These are phyloP conservation scores for Pterocles orientalis DNA, from an alignment of 2,113 vertebrate species.

Conservation along the genomic window DNA sequence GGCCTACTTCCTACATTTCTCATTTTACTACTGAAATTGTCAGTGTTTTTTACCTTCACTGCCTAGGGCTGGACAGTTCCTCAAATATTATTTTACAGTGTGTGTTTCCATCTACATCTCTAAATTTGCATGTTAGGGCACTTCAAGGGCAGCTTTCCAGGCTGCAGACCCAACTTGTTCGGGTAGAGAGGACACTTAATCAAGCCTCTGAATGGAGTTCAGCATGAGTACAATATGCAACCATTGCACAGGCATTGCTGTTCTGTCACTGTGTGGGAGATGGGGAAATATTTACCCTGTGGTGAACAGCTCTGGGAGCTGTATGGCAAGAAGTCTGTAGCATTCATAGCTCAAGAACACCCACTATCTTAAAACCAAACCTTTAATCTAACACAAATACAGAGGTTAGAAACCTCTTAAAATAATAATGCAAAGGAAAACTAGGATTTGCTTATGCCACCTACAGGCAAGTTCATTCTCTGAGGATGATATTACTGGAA, in stretches of 20 bases:
- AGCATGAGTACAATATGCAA: accelerated
- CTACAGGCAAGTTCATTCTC: not conserved
- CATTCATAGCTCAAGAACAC: not conserved
- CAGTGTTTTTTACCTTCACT: not conserved
- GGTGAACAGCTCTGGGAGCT: not conserved
- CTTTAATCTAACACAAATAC: not conserved
- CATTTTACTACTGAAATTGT: not conserved
- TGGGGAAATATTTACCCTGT: not conserved
- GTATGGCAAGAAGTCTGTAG: not conserved
- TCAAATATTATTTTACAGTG: not conserved
- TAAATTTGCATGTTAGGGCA: not conserved
- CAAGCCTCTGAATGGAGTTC: not conserved
- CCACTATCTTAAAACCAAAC: not conserved
- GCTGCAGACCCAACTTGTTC: not conserved
- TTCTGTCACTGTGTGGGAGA: not conserved
- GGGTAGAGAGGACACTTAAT: not conserved
- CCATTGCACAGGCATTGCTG: not conserved
- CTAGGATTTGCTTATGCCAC: not conserved
- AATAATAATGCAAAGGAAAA: not conserved
- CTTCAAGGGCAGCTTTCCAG: not conserved
- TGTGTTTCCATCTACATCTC: not conserved
- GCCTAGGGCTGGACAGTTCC: not conserved
- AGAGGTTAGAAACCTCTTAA: not conserved
- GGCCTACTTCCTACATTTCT: not conserved
- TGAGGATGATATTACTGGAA: not conserved